A percentile compares a stretch with the other conserved stretches of the same genome.
These are phyloP conservation scores for Tiaroga cobitis DNA, from an alignment of 2,797 vertebrate genomes.

Conservation along the genomic window DNA sequence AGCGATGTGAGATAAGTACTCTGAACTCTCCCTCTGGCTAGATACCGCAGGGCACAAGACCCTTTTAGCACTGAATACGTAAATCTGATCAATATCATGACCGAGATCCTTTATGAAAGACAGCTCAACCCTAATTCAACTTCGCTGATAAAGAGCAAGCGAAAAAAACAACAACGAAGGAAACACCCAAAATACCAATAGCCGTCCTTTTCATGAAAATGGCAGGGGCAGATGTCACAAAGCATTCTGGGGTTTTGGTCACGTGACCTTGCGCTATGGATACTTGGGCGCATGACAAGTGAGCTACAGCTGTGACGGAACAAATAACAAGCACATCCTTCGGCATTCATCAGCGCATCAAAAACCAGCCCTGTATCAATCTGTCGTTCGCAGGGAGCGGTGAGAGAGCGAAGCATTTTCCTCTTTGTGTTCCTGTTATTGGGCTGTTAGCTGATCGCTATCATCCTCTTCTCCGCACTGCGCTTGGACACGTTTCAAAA, in stretches of 20 bases:
- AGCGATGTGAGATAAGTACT: slow-evolving; percentile 23
- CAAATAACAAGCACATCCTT: slow-evolving; percentile 79
- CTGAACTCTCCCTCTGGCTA: slow-evolving; percentile 46
- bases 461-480: slow-evolving; percentile 80
- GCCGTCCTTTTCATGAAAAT: slow-evolving; percentile 65
- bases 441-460: slow-evolving; percentile 85
- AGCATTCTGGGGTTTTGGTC: slow-evolving; percentile 77
- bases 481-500: slow-evolving; percentile 86
- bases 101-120: slow-evolving; percentile 25
- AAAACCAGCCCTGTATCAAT: slow-evolving; percentile 77
- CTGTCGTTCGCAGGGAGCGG: slow-evolving; percentile 67
- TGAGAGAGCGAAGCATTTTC: slow-evolving; percentile 63
- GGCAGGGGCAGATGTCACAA: slow-evolving; percentile 84
- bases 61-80: slow-evolving; percentile 47
- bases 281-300: slow-evolving; percentile 77
- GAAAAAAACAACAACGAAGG: slow-evolving; percentile 32
- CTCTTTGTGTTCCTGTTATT: slow-evolving; percentile 79
- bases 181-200: slow-evolving; percentile 55
- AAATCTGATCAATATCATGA: slow-evolving; percentile 52
- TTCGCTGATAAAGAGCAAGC: slow-evolving; percentile 44
- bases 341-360: slow-evolving; percentile 75
- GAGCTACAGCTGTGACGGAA: slow-evolving; percentile 83
- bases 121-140: slow-evolving; percentile 46
- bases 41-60: slow-evolving; percentile 31
- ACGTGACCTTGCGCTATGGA: slow-evolving; percentile 73